Conservation (phyloP, 2,888 invertebrate genomes). For the Drosophila suboccidentalis region DNA sequence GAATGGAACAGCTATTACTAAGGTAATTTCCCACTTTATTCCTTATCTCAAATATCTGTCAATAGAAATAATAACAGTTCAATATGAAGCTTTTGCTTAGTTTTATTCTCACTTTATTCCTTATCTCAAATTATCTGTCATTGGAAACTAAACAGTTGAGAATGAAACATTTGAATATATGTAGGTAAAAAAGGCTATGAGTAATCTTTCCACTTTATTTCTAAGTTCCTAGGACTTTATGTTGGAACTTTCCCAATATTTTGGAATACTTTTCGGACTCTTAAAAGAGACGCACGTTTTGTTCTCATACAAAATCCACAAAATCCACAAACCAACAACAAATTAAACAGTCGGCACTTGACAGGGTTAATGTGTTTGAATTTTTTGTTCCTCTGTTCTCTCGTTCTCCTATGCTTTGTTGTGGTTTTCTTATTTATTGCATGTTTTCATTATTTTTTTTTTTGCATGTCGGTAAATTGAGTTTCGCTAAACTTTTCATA, state of each 20-base stretch:
- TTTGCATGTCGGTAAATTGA: slow-evolving; percentile 13
- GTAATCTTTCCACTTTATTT: background rate
- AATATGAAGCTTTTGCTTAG: background rate
- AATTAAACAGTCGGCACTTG: slow-evolving; percentile 23
- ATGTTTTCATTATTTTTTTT: slow-evolving; percentile 13
- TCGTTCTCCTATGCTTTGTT: slow-evolving; percentile 11
- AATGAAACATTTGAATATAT: background rate
- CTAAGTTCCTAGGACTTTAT: background rate
- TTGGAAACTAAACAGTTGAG: background rate
- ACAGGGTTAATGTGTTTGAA: slow-evolving; percentile 32
- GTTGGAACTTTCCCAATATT: background rate
- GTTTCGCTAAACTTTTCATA: slow-evolving; percentile 47
- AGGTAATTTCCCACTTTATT: background rate
- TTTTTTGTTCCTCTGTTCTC: background rate
- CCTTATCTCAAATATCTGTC: background rate
- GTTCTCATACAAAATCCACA: background rate
- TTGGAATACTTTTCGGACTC: background rate
- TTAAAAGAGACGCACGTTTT: slow-evolving; percentile 12
- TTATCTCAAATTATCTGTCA: background rate
- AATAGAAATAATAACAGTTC: background rate
- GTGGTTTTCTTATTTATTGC: slow-evolving; percentile 21
- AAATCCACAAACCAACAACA: slow-evolving; percentile 3
- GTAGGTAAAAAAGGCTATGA: background rate
- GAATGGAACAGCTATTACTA: background rate
- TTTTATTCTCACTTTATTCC: background rate